These are phyloP conservation scores for Lasioglossum zephyrum DNA, from an alignment of 2,888 invertebrate genomes.

Conservation along the genomic window DNA sequence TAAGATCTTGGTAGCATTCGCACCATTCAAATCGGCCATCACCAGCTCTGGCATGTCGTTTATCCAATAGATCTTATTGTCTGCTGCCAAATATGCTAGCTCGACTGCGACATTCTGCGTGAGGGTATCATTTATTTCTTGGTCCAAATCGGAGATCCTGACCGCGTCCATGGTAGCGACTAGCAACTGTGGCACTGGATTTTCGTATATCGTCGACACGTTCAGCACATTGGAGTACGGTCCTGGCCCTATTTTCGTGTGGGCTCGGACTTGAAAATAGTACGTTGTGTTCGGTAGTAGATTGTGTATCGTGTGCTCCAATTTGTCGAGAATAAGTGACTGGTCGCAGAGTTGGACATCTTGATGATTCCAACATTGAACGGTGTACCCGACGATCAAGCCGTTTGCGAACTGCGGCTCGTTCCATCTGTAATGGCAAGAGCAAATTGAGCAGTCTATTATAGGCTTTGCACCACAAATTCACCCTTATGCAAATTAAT, in stretches of 20 bases:
- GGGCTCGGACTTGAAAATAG: slow-evolving; percentile 91
- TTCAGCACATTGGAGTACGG: slow-evolving; percentile 88
- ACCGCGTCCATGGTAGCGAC: slow-evolving; percentile 90
- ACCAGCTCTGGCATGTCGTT: slow-evolving; percentile 91
- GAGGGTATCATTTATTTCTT: slow-evolving; percentile 87
- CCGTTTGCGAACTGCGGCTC: slow-evolving; percentile 91
- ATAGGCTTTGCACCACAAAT: too few relatives aligned
- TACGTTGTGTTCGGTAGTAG: slow-evolving; percentile 88
- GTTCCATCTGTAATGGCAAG: slow-evolving; percentile 90
- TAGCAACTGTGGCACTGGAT: slow-evolving; percentile 92
- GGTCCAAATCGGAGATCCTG: slow-evolving; percentile 91
- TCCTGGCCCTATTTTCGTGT: slow-evolving; percentile 92
- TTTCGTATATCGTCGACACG: slow-evolving; percentile 89
- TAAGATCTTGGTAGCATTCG: slow-evolving; percentile 86
- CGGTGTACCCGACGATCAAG: slow-evolving; percentile 89
- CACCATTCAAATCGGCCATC: slow-evolving; percentile 86
- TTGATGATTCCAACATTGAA: slow-evolving; percentile 87
- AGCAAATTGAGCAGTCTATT: too few relatives aligned
- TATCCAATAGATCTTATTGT: slow-evolving; percentile 92
- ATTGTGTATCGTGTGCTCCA: slow-evolving; percentile 87
- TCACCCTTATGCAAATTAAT: too few relatives aligned
- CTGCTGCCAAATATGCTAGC: slow-evolving; percentile 89
- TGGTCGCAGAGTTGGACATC: slow-evolving; percentile 86
- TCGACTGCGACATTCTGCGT: slow-evolving; percentile 89
- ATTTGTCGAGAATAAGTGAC: slow-evolving; percentile 85